phyloP scores from a whole-genome alignment of 2,888 invertebrate species.

The Dendrolimus houi region DNA sequence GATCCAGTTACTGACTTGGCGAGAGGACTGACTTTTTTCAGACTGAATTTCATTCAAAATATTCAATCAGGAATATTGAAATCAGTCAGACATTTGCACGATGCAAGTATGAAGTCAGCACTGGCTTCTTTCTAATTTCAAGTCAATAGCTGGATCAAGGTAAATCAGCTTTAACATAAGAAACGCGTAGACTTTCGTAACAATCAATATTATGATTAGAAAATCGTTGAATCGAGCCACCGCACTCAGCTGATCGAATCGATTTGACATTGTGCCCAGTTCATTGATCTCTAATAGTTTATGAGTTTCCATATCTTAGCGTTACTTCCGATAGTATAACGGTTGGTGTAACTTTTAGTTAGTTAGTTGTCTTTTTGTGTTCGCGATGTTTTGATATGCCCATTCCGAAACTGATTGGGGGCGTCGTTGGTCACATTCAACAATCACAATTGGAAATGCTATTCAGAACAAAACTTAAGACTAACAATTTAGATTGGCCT shows the following conservation, averaged over 20 bases:
- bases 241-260: conserved; percentile 10
- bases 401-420: background rate
- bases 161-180: background rate
- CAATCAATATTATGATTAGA: background rate
- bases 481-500: too few species aligned
- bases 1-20: too few species aligned
- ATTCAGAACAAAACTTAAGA: too few species aligned
- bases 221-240: background rate
- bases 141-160: too few species aligned
- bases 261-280: conserved; percentile 9
- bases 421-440: too few species aligned
- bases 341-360: background rate
- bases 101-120: too few species aligned
- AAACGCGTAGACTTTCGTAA: background rate
- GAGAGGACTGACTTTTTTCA: too few species aligned
- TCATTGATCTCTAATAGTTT: conserved; percentile 2
- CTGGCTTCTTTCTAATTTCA: too few species aligned
- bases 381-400: background rate
- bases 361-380: background rate
- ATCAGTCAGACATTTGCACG: too few species aligned
- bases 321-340: background rate
- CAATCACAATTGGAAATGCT: too few species aligned
- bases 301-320: background rate
- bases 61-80: too few species aligned
- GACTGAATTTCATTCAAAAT: too few species aligned